Percentiles rank a stretch among this genome's conserved stretches.
Evolutionary conservation across 2,888 invertebrate species (phyloP).

Genomic region (Eutolmus rufibarbis): DNA sequence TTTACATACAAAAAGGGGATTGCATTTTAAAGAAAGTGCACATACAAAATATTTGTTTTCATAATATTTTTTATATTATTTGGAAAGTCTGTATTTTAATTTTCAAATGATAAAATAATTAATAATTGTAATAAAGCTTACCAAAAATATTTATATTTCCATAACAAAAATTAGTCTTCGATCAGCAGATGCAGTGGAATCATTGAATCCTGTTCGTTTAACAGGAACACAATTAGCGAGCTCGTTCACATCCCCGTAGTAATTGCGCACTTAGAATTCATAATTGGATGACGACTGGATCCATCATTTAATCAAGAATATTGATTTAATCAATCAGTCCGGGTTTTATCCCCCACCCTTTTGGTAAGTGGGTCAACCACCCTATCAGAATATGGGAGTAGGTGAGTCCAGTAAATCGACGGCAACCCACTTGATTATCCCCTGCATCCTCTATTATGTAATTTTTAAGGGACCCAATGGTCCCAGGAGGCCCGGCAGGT

Average conservation of each 20-base stretch:
- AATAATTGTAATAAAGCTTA: too few relatives aligned
- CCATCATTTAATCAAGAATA: not conserved
- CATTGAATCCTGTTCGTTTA: not conserved
- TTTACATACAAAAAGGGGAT: too few relatives aligned
- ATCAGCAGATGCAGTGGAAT: not conserved
- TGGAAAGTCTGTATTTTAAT: too few relatives aligned
- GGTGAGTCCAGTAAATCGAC: not conserved
- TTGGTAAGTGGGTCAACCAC: not conserved
- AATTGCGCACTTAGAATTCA: not conserved
- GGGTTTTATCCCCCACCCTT: not conserved
- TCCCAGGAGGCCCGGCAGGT: not conserved
- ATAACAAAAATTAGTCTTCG: too few relatives aligned
- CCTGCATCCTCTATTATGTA: conserved; percentile 7
- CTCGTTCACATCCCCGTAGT: not conserved
- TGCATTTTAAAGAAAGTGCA: too few relatives aligned
- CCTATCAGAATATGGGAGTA: not conserved
- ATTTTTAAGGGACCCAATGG: conserved; percentile 23
- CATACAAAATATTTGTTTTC: too few relatives aligned
- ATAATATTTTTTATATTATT: too few relatives aligned
- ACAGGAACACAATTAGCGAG: not conserved
- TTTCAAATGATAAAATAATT: too few relatives aligned
- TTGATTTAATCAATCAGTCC: not conserved
- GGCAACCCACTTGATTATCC: not conserved
- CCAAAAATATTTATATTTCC: too few relatives aligned
- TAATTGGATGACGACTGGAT: not conserved